A percentile compares a stretch with the other conserved stretches of the same genome.
phyloP scores from a whole-genome alignment of 2,888 invertebrate genomes.

The Cerastis rubricosa region DNA sequence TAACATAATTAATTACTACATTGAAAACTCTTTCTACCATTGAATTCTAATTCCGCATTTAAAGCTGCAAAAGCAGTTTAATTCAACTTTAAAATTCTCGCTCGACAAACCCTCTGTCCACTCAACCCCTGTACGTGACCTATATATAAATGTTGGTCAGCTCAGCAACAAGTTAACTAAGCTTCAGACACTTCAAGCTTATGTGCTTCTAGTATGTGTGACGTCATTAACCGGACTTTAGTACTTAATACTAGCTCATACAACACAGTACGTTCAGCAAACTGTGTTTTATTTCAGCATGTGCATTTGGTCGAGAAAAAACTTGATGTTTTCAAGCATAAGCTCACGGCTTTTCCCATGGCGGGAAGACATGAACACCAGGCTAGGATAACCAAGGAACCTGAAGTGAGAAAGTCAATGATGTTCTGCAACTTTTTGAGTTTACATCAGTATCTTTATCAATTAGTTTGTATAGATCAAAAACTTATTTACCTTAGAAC shows the following conservation, averaged over 20 bases:
- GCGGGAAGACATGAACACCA: no score
- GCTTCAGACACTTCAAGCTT: conserved; percentile 21
- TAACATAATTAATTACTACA: neutral
- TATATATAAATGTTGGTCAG: neutral
- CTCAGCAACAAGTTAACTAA: conserved; percentile 34
- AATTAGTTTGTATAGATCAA: no score
- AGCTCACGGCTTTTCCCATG: neutral
- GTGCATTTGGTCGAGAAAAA: neutral
- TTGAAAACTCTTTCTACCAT: neutral
- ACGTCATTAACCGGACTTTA: conserved; percentile 25
- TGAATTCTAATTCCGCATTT: neutral
- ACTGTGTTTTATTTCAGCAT: neutral
- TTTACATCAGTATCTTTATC: no score
- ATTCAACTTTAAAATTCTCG: neutral
- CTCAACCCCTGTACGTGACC: conserved; percentile 8
- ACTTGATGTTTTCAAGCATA: neutral
- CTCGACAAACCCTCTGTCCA: neutral
- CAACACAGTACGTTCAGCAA: conserved; percentile 19
- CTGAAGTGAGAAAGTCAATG: no score
- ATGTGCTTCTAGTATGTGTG: conserved; percentile 19
- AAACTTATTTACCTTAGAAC: no score
- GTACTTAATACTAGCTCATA: conserved; percentile 8
- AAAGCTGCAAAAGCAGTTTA: neutral
- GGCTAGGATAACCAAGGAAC: no score
- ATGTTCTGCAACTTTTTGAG: no score